Evolutionary conservation across 2,797 vertebrate species (phyloP), one percentile per base, ranked within the genome.

Genomic region (Mycteria americana): DNA sequence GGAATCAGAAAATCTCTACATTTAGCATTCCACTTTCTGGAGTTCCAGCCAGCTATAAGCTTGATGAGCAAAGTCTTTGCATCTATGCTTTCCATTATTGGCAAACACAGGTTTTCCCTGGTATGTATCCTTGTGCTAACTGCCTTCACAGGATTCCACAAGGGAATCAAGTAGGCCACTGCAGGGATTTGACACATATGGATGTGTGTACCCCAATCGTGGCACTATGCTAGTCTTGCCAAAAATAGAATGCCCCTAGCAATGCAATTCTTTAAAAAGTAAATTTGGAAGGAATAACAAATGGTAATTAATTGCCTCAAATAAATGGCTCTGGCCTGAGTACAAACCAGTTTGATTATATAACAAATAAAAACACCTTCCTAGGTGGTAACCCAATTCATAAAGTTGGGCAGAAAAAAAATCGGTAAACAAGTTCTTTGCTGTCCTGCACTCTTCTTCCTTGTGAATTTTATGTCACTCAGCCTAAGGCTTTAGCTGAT

Each of bases 221-320:
- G 63, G 67, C 73, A 63, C 62, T 21, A 7, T 2, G 5, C 23
- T 64, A 37, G 37, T 45, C 83, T 65, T 90, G 76, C 88, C 83
- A 90, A 87, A 81, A 95, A 14, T 4, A 79, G 59, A 88, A 88
- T 56, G 92, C 85, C 48, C 53, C 63, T 73, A 43, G 89, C 92
- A 90, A 73, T 35, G 59, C 39, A 93, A 56, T 86, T 78, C 73
- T 86, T 86, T 54, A 28, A 88, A 90, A 94, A 82, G 54, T 63
- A 84, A 83, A 90, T 76, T 67, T 76, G 74, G 59, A 94, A 86
- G 60, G 70, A 77, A 89, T 77, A 92, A 93, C 92, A 90, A 87
- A 67, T 48, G 59, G 63, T 80, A 92, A 96, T 92, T 89, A 95
- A 95, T 56, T 88, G 67, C 54, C 70, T 53, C 2, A 72, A 85